Conservation (phyloP, 2,797 vertebrate genomes). For the Apogon talboti region DNA sequence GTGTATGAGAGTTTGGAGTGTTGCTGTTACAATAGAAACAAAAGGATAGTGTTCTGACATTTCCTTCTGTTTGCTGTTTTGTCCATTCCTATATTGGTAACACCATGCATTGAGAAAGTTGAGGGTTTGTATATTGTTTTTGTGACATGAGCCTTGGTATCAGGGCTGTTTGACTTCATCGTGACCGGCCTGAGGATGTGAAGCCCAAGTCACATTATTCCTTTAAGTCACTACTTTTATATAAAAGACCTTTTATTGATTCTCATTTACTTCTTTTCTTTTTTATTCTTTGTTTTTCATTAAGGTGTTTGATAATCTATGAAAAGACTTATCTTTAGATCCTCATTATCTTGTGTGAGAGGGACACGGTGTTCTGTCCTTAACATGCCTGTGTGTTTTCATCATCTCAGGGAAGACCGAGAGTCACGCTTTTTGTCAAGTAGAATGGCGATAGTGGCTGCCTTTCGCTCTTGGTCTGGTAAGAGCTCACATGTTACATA, state of each 20-base stretch:
- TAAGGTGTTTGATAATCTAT: conserved; percentile 12
- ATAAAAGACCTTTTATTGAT: conserved; percentile 28
- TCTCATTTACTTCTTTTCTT: neutral
- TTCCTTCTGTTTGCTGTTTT: conserved; percentile 56
- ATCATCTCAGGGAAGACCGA: conserved; percentile 90
- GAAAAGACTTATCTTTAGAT: conserved; percentile 1
- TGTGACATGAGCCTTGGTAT: conserved; percentile 46
- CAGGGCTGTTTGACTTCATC: conserved; percentile 45
- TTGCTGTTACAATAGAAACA: conserved; percentile 34
- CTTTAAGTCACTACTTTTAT: conserved; percentile 29
- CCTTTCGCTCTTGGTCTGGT: conserved; percentile 99
- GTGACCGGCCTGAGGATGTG: conserved; percentile 33
- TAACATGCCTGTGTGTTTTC: conserved; percentile 35
- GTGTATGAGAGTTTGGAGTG: conserved; percentile 21
- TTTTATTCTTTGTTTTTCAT: conserved; percentile 7
- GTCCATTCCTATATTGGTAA: conserved; percentile 46
- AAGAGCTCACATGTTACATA: conserved; percentile 54
- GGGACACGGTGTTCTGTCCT: conserved; percentile 26
- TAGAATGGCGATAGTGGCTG: conserved; percentile 97
- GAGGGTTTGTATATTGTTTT: conserved; percentile 48
- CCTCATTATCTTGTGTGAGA: conserved; percentile 13
- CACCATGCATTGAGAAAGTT: conserved; percentile 30
- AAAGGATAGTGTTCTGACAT: conserved; percentile 54
- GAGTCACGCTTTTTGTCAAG: conserved; percentile 96
- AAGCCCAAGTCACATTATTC: conserved; percentile 13